A percentile compares a stretch with the other conserved stretches of the same genome.
Conservation (phyloP, 1,140 invertebrate species). For the Helicoverpa zea region DNA sequence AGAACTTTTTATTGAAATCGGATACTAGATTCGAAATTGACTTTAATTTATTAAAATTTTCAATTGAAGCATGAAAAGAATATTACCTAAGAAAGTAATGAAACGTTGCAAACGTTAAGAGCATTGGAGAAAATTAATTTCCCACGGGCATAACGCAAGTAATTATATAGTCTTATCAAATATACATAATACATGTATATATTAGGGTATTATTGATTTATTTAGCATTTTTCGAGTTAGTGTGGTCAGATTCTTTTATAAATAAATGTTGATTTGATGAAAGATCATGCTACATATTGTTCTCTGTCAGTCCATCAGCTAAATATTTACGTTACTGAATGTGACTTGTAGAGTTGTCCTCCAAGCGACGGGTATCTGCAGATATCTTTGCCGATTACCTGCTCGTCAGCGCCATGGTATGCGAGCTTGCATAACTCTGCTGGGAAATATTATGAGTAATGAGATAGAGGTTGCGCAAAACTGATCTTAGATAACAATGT, state of each 20-base stretch:
- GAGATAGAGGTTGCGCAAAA: constrained; percentile 26
- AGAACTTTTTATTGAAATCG: not conserved
- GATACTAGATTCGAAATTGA: not conserved
- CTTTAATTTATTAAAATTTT: constrained; percentile 12
- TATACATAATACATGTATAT: not conserved
- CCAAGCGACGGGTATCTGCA: too few relatives aligned
- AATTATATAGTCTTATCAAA: constrained; percentile 52
- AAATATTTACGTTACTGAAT: too few relatives aligned
- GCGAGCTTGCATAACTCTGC: constrained; percentile 22
- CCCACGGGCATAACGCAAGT: constrained; percentile 54
- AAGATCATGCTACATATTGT: too few relatives aligned
- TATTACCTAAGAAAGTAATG: constrained; percentile 53
- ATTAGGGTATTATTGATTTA: constrained; percentile 19
- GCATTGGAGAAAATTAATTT: constrained; percentile 61
- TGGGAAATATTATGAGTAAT: constrained; percentile 24
- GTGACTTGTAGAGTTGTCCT: too few relatives aligned
- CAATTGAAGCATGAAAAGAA: constrained; percentile 40
- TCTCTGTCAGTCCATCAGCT: too few relatives aligned
- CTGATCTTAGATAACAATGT: constrained; percentile 37
- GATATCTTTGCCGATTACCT: too few relatives aligned
- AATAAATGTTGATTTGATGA: too few relatives aligned
- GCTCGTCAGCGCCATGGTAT: not conserved
- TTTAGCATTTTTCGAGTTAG: not conserved
- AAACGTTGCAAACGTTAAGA: constrained; percentile 50
- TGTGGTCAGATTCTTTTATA: too few relatives aligned